A percentile compares a stretch with the other conserved stretches of the same genome.
Evolutionary conservation across 2,113 vertebrate genomes (phyloP).

Genomic region (Pollimyrus isidori): DNA sequence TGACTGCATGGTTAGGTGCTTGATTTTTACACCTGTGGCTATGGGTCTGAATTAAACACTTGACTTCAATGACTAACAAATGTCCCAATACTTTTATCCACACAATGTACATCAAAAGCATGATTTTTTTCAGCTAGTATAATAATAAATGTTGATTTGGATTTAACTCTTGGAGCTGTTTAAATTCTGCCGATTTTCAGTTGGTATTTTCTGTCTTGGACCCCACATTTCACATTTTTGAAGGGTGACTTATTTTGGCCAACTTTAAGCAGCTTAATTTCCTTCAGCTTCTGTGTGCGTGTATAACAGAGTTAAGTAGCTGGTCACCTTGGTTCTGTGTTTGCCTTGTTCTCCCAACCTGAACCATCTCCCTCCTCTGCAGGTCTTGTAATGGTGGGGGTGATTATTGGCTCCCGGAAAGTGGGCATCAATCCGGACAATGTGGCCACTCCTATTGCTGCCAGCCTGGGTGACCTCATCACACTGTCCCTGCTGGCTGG

Average conservation of each 20-base stretch:
- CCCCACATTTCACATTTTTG: not conserved
- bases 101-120: not conserved
- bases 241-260: not conserved
- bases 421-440: conserved; percentile 95
- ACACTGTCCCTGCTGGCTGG: conserved; percentile 83
- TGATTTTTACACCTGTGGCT: not conserved
- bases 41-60: not conserved
- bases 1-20: not conserved
- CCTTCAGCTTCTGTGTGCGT: not conserved
- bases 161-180: not conserved
- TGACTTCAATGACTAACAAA: not conserved
- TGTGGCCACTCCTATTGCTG: conserved; percentile 89
- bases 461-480: conserved; percentile 91
- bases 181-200: not conserved
- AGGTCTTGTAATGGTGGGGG: conserved; percentile 87
- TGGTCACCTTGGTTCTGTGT: not conserved
- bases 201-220: not conserved
- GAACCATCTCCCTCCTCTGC: not conserved
- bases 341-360: not conserved
- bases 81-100: not conserved
- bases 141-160: not conserved
- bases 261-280: not conserved
- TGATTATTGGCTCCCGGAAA: conserved; percentile 81
- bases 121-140: not conserved
- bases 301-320: not conserved